These are phyloP conservation scores for Ceuthmochares aereus DNA, from an alignment of 2,113 vertebrate genomes.

Conservation along the genomic window DNA sequence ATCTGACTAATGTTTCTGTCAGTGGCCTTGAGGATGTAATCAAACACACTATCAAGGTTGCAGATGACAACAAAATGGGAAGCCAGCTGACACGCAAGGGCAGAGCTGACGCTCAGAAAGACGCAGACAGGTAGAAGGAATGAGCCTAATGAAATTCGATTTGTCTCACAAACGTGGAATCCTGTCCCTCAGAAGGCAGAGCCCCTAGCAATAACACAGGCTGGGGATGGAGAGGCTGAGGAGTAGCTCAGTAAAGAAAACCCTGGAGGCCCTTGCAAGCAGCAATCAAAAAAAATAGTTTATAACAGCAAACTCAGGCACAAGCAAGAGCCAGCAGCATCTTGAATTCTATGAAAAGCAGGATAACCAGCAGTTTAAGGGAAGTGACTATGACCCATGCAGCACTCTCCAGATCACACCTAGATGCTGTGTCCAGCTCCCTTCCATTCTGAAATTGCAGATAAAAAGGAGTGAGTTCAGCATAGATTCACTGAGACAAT, in stretches of 20 bases:
- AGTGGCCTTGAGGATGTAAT: not conserved
- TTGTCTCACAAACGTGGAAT: not conserved
- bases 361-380: not conserved
- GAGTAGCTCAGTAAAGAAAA: not conserved
- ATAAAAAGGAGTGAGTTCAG: not conserved
- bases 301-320: no score
- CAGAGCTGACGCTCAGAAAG: not conserved
- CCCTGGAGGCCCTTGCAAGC: not conserved
- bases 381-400: not conserved
- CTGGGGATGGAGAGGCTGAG: not conserved
- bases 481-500: not conserved
- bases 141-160: not conserved
- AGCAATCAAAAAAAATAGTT: not conserved
- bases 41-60: not conserved
- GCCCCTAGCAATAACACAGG: not conserved
- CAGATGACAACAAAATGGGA: not conserved
- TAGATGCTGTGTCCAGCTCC: not conserved
- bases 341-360: not conserved
- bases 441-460: not conserved
- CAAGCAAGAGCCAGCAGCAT: not conserved
- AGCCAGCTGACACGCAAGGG: not conserved
- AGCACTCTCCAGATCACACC: not conserved
- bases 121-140: not conserved
- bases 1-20: not conserved
- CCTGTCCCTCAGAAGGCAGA: not conserved